Evolutionary conservation across 1,140 invertebrate species (phyloP), one percentile per base, ranked within the genome.

Genomic region (Drosophila pectinifera): DNA sequence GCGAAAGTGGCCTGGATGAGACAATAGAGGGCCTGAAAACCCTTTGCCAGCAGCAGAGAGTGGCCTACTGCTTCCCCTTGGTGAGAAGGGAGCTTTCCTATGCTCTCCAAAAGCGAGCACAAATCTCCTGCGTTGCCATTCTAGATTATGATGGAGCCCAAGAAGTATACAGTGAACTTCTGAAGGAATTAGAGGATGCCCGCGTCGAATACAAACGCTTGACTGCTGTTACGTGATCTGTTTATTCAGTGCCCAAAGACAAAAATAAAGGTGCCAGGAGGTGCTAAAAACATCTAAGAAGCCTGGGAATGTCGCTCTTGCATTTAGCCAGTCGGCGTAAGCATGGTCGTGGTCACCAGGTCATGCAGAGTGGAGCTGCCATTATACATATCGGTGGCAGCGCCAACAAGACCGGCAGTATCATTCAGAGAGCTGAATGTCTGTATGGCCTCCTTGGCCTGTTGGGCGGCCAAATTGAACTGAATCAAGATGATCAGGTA

Each of bases 401-500:
- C 81, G 7, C 80, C 80, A 22, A 89, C 57, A 3, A 90, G 69
- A 14, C 78, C 78, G 1, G 85, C 78, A 1, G 86, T 86, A 18
- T 90, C 80, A 46, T 90, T 90, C 18, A 90, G 62, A 4, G 78
- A 80, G 53, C 61, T 91, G 5, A 82, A 82, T 0, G 80, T 85
- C 14, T 86, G 76, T 22, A 89, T 80, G 18, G 91, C 90, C 24
- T 92, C 91, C 56, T 92, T 92, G 18, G 91, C 86, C 53, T 91
- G 91, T 36, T 92, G 88, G 5, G 91, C 91, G 22, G 92, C 92
- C 56, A 92, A 76, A 73, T 92, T 92, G 28, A 92, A 92, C 69
- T 92, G 92, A 41, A 92, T 92, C 24, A 92, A 61, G 6, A 92
- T 92, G 26, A 92, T 92, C 4, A 92, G 67, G 26, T 92, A 92